Evolutionary conservation across 2,113 vertebrate species (phyloP).

Genomic region (Triplophysa siluroides): DNA sequence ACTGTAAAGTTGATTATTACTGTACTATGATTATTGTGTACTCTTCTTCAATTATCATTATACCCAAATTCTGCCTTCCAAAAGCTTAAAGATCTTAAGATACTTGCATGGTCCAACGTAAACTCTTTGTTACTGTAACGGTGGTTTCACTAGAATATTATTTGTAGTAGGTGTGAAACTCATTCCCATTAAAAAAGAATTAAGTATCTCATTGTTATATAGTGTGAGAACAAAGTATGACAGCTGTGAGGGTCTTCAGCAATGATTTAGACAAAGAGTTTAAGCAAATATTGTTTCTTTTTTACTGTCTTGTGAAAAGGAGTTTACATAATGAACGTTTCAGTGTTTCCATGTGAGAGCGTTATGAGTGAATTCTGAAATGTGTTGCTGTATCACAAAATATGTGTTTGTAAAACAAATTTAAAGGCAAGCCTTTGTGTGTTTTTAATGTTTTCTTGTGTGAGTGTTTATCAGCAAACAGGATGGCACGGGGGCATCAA

Average conservation of each 20-base stretch:
- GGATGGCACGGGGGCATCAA: conserved; percentile 15
- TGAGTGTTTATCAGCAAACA: conserved; percentile 18
- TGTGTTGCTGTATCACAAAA: neutral
- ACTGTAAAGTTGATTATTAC: no score
- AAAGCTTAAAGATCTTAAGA: no score
- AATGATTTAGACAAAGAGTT: neutral
- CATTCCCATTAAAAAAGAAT: no score
- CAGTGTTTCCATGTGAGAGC: conserved; percentile 1
- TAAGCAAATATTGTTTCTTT: no score
- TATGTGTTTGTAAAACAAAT: neutral
- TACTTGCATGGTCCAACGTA: no score
- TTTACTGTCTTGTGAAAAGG: neutral
- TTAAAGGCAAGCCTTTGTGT: conserved; percentile 24
- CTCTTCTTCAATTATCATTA: neutral
- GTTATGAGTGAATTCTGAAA: neutral
- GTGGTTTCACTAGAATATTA: no score
- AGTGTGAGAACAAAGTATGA: neutral
- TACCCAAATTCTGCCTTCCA: neutral
- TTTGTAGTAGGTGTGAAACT: no score
- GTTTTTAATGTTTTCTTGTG: conserved; percentile 2
- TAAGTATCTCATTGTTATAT: no score
- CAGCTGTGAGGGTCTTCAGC: neutral
- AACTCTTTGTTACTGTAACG: no score
- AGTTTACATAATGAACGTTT: neutral
- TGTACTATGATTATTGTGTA: no score